phyloP scores from a whole-genome alignment of 2,113 vertebrate genomes.

The Psittacula cyanocephala region DNA sequence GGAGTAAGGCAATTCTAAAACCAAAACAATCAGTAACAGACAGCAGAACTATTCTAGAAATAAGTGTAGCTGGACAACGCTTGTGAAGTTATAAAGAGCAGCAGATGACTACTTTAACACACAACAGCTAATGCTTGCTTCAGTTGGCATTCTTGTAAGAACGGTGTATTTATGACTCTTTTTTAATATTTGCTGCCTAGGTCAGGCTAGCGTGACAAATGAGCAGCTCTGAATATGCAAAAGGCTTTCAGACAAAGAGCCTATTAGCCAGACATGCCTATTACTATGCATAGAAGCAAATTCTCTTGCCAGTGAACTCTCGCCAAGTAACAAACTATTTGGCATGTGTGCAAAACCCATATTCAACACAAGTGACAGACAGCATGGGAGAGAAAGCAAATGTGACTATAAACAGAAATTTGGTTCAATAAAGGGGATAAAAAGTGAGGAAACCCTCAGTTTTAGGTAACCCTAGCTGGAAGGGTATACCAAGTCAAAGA shows the following conservation, averaged over 20 bases:
- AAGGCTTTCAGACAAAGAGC: conserved; percentile 45
- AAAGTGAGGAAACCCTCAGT: neutral
- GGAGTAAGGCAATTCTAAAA: neutral
- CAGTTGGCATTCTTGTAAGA: neutral
- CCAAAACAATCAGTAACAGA: neutral
- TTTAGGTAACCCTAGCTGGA: neutral
- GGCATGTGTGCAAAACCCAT: conserved; percentile 30
- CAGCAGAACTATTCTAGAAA: neutral
- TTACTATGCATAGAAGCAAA: conserved; percentile 3
- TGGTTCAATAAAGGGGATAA: neutral
- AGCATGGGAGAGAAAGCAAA: conserved; percentile 20
- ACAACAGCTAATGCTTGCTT: neutral
- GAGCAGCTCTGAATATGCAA: conserved; percentile 30
- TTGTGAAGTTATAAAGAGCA: neutral
- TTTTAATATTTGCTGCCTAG: conserved; percentile 2
- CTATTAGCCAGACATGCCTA: conserved; percentile 20
- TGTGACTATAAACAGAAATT: conserved; percentile 8
- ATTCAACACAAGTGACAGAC: neutral
- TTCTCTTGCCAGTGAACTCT: conserved; percentile 11
- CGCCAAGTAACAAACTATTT: conserved; percentile 12
- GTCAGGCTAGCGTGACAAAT: conserved; percentile 39
- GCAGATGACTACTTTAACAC: neutral
- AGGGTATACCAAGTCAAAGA: neutral
- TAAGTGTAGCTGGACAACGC: neutral
- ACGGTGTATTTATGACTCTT: neutral